Percentiles rank a stretch among this genome's conserved stretches.
Conservation (phyloP, 1,140 invertebrate genomes). For the Drosophila parabipectinata region DNA sequence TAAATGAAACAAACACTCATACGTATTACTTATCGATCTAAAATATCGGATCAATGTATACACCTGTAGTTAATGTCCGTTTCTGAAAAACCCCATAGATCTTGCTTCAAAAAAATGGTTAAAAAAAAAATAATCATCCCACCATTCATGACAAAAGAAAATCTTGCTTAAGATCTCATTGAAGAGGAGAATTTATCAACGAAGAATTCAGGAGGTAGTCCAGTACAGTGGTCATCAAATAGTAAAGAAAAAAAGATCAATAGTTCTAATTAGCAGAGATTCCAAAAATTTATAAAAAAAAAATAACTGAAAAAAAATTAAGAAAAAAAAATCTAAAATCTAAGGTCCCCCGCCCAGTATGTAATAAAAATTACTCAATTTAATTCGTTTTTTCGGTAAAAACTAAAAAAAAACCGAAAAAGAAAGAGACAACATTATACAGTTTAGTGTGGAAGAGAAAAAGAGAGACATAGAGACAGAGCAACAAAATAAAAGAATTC, state of each 20-base stretch:
- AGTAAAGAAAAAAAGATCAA: constrained; percentile 1
- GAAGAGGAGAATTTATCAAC: constrained; percentile 24
- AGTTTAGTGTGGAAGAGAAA: neutral
- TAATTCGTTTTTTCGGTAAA: constrained; percentile 36
- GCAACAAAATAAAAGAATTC: constrained; percentile 32
- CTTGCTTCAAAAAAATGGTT: neutral
- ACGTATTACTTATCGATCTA: constrained; percentile 59
- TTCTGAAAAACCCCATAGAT: neutral
- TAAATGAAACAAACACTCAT: constrained; percentile 69
- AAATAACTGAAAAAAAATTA: neutral
- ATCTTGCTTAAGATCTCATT: constrained; percentile 21
- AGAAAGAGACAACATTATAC: constrained; percentile 18
- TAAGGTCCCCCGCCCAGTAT: constrained; percentile 17
- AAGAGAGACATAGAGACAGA: neutral
- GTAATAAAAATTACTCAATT: constrained; percentile 38
- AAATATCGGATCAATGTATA: constrained; percentile 30
- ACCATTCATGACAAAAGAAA: neutral
- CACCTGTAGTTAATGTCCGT: constrained; percentile 42
- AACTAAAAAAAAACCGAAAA: constrained; percentile 7
- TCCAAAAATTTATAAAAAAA: neutral
- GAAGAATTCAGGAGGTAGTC: neutral
- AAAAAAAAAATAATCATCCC: neutral
- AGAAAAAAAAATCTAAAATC: neutral
- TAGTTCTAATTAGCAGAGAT: constrained; percentile 2
- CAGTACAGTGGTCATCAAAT: neutral